Conservation (phyloP, 2,888 invertebrate species). For the Lissocephala sabroskyi region DNA sequence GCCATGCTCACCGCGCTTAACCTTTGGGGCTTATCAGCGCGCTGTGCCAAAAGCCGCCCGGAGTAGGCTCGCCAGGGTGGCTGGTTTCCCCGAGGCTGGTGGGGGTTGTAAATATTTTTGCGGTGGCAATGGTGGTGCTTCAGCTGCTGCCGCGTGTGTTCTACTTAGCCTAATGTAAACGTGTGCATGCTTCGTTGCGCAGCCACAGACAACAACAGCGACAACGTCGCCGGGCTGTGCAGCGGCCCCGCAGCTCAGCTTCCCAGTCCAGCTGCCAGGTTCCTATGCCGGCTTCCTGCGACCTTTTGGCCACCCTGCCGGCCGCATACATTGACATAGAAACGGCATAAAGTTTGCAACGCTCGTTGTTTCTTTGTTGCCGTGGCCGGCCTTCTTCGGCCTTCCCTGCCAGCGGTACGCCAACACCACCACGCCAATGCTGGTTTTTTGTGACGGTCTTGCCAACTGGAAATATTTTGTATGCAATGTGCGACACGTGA, state of each 20-base stretch:
- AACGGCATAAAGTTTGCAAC: constrained; percentile 18
- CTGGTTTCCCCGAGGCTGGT: neutral
- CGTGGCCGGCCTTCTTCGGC: too few relatives aligned
- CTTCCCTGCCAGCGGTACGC: neutral
- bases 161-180: constrained; percentile 63
- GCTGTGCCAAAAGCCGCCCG: constrained; percentile 42
- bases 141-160: too few relatives aligned
- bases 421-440: too few relatives aligned
- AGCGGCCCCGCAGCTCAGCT: neutral
- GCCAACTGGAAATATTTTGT: constrained; percentile 33
- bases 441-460: constrained; percentile 3
- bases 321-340: constrained; percentile 51
- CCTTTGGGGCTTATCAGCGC: constrained; percentile 60
- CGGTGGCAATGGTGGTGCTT: too few relatives aligned
- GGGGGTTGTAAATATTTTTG: too few relatives aligned
- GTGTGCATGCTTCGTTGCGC: constrained; percentile 55
- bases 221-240: constrained; percentile 37
- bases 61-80: constrained; percentile 4
- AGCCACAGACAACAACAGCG: constrained; percentile 26
- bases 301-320: neutral
- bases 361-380: neutral
- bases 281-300: neutral
- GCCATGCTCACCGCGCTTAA: constrained; percentile 25
- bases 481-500: constrained; percentile 27
- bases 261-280: neutral